phyloP scores from a whole-genome alignment of 53 echinoderm and acorn worm genomes.

The Temnopleurus reevesii region DNA sequence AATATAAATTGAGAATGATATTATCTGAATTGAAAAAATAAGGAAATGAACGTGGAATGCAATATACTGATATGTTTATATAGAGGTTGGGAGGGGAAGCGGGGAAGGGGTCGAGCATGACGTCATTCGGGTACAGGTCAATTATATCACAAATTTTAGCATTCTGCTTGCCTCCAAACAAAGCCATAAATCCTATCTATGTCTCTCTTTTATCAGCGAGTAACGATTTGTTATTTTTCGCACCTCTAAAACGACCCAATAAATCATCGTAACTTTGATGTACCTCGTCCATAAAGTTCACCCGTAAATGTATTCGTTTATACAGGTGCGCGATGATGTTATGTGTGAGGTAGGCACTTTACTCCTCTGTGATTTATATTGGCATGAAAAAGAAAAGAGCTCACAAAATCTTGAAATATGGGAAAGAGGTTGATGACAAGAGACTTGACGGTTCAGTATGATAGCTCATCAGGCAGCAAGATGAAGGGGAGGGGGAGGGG shows the following conservation, averaged over 20 bases:
- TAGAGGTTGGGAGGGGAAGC: too few species aligned
- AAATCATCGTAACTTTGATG: conserved; percentile 29
- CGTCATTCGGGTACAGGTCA: conserved; percentile 37
- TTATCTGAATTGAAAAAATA: too few species aligned
- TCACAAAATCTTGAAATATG: not conserved
- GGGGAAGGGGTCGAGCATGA: not conserved
- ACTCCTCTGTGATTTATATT: not conserved
- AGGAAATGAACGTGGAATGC: too few species aligned
- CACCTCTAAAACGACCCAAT: conserved; percentile 38
- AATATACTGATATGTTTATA: too few species aligned
- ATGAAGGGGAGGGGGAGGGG: not conserved
- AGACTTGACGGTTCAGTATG: too few species aligned
- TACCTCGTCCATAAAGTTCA: conserved; percentile 30
- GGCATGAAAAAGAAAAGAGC: not conserved
- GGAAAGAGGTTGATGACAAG: too few species aligned
- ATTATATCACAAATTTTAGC: not conserved
- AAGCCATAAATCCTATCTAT: conserved; percentile 18
- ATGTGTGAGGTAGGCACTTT: not conserved
- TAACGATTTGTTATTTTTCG: conserved; percentile 59
- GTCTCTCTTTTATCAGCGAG: conserved; percentile 42
- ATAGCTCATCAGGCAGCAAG: too few species aligned
- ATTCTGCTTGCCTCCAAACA: conserved; percentile 39
- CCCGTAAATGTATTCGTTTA: conserved; percentile 46
- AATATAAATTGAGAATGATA: too few species aligned
- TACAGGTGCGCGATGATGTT: conserved; percentile 46